Evolutionary conservation across 2,797 vertebrate species (phyloP).

Genomic region (Premnoplex brunnescens): DNA sequence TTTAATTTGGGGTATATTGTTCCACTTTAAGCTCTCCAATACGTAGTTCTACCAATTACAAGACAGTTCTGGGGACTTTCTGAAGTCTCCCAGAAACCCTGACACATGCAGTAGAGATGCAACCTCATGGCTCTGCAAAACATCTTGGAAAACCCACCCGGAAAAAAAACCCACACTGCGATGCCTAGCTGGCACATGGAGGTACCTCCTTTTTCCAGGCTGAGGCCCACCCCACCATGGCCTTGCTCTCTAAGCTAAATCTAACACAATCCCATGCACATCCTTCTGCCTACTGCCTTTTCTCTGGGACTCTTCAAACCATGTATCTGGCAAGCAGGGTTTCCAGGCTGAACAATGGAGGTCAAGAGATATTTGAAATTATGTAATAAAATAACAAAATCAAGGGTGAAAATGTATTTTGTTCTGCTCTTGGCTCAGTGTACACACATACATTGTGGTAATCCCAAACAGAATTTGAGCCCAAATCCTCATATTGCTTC

Average conservation of each 20-base stretch:
- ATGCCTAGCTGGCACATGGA: accelerated
- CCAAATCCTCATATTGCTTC: neutral
- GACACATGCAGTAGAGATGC: accelerated
- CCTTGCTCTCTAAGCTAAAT: neutral
- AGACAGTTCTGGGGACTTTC: neutral
- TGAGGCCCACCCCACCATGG: neutral
- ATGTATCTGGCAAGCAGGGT: neutral
- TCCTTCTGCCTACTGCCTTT: neutral
- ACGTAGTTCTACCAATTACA: accelerated
- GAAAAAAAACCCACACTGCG: neutral
- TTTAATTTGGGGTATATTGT: neutral
- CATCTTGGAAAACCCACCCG: neutral
- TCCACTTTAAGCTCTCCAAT: neutral
- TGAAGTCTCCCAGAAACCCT: neutral
- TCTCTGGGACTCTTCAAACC: neutral
- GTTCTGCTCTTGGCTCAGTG: neutral
- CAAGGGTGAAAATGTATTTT: neutral
- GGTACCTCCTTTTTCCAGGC: neutral
- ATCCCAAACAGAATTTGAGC: neutral
- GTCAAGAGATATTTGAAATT: neutral
- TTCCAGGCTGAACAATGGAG: neutral
- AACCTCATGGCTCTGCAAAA: neutral
- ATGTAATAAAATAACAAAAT: neutral
- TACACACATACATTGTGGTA: accelerated
- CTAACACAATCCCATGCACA: neutral